Evolutionary conservation across 2,888 invertebrate species (phyloP).

Genomic region (Halictus quadricinctus): DNA sequence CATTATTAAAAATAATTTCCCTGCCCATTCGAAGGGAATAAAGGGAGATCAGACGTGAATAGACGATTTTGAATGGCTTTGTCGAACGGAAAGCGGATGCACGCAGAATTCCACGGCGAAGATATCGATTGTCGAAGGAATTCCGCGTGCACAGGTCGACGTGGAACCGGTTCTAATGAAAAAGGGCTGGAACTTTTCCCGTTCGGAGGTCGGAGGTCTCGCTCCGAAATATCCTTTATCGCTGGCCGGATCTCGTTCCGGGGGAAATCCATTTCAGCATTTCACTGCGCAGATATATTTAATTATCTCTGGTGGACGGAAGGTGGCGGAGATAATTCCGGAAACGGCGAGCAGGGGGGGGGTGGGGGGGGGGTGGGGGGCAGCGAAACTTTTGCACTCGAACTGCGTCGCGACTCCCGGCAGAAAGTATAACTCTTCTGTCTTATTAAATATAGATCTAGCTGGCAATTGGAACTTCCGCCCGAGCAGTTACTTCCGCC

Average conservation of each 20-base stretch:
- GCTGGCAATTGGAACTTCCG: conserved; percentile 75
- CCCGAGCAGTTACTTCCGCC: conserved; percentile 71
- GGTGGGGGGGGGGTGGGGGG: not conserved
- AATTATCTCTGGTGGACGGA: conserved; percentile 73
- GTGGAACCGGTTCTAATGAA: conserved; percentile 14
- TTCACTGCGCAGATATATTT: conserved; percentile 77
- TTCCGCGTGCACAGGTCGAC: conserved; percentile 6
- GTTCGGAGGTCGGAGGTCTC: conserved; percentile 19
- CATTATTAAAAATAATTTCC: not conserved
- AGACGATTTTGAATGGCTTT: not conserved
- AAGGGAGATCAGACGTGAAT: not conserved
- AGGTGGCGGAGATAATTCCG: conserved; percentile 62
- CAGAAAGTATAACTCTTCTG: conserved; percentile 75
- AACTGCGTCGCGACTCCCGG: conserved; percentile 67
- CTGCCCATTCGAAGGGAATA: not conserved
- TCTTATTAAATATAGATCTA: conserved; percentile 79
- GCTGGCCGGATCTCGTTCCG: conserved; percentile 45
- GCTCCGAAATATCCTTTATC: conserved; percentile 63
- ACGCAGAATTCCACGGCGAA: not conserved
- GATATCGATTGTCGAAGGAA: conserved; percentile 4
- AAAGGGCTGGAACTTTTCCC: conserved; percentile 44
- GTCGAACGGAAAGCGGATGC: not conserved
- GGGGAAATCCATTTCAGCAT: conserved; percentile 74
- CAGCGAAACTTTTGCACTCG: conserved; percentile 71
- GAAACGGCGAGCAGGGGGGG: not conserved